Percentiles rank a stretch among this genome's conserved stretches.
These are phyloP conservation scores for Furnarius figulus DNA, from an alignment of 2,113 vertebrate genomes.

Conservation along the genomic window DNA sequence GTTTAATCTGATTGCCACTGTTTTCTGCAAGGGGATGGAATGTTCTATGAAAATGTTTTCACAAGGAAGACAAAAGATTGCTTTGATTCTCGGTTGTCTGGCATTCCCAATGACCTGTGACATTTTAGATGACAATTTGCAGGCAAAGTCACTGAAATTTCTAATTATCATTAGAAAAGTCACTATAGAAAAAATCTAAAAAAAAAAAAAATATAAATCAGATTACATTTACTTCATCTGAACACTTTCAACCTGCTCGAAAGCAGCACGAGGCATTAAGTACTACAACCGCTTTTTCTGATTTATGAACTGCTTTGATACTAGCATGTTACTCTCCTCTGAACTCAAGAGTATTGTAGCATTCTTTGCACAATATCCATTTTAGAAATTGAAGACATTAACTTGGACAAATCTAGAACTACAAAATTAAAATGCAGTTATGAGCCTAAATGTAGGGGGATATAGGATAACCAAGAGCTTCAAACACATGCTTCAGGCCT, in stretches of 20 bases:
- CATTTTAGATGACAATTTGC: neutral
- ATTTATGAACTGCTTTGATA: neutral
- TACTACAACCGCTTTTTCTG: neutral
- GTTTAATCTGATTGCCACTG: neutral
- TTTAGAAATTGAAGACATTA: neutral
- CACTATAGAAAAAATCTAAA: neutral
- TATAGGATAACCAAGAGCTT: neutral
- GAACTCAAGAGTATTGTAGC: neutral
- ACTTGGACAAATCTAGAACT: neutral
- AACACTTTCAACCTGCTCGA: neutral
- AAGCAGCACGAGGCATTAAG: neutral
- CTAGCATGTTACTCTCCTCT: neutral
- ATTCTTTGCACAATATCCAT: neutral
- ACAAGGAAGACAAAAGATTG: neutral
- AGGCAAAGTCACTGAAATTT: neutral
- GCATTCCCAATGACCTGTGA: neutral
- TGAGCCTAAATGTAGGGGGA: neutral
- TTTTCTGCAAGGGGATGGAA: neutral
- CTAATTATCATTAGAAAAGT: neutral
- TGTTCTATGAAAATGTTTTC: neutral
- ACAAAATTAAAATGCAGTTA: neutral
- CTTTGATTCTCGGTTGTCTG: neutral
- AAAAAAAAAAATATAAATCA: neutral
- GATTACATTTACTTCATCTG: neutral
- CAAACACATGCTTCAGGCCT: neutral